phyloP scores from a whole-genome alignment of 2,888 invertebrate genomes.

The Venusia cambrica region DNA sequence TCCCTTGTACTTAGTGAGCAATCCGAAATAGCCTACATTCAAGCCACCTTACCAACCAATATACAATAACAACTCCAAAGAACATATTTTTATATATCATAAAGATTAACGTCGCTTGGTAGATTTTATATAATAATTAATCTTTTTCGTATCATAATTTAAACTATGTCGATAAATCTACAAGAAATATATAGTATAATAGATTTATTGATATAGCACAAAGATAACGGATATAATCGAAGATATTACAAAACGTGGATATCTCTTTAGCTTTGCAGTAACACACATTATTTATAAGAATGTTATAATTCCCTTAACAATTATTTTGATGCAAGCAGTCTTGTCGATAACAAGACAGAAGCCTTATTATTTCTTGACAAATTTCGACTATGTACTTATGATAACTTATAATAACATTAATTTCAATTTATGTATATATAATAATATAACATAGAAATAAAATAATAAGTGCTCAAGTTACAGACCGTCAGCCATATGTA shows the following conservation, averaged over 20 bases:
- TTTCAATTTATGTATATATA: too few relatives aligned
- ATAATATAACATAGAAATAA: too few relatives aligned
- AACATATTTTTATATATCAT: conserved; percentile 44
- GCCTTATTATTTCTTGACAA: conserved; percentile 16
- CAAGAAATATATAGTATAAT: conserved; percentile 10
- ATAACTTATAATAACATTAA: too few relatives aligned
- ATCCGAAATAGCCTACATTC: conserved; percentile 70
- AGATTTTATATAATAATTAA: conserved; percentile 10
- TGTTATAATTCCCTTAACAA: conserved; percentile 41
- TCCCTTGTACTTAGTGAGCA: conserved; percentile 79
- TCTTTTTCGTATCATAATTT: too few relatives aligned
- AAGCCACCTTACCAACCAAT: conserved; percentile 68
- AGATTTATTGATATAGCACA: background rate
- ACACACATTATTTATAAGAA: conserved; percentile 25
- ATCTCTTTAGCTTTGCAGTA: conserved; percentile 17
- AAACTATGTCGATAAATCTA: too few relatives aligned
- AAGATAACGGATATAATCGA: conserved; percentile 9
- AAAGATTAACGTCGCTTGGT: conserved; percentile 19
- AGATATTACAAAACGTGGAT: conserved; percentile 11
- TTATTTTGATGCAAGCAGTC: conserved; percentile 58
- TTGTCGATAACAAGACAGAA: conserved; percentile 42
- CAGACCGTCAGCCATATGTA: too few relatives aligned
- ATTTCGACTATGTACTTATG: too few relatives aligned
- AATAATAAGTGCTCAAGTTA: too few relatives aligned
- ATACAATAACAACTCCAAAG: conserved; percentile 67